Evolutionary conservation across 2,888 invertebrate genomes (phyloP), one percentile per base, ranked within the genome.

Genomic region (Diadegma fenestrale): DNA sequence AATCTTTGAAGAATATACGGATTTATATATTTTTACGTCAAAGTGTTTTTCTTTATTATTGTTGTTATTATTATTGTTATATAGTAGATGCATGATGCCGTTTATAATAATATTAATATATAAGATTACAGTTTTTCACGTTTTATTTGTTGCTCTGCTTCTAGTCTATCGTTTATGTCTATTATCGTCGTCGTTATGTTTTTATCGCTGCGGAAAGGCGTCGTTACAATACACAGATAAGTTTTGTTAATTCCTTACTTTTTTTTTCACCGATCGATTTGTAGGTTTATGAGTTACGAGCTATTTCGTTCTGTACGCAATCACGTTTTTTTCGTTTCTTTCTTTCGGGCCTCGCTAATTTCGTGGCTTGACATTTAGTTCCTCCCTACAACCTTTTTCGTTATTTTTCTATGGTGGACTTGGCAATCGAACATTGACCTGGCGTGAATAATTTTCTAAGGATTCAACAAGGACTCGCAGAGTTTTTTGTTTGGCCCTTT

Each of bases 71-170:
- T 77, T 54, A 54, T 76, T 72, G 76, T 76, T 80, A 84, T 69
- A 5, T 41, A 72, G 41, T 76, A 71, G 78, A 83, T 68, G 80
- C 78, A 78, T 64, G 41, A 66, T 45, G 76, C 66, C 54, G 4
- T 54, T 80, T 76, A 85, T 77, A 66, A 78, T 80, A 54, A 54
- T 85, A 83, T 72, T 84, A 78, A 87, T 80, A 87, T 88, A 88
- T 84, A 87, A 85, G 89, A 89, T 84, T 90, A 90, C 80, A 89
- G 72, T 86, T 85, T 85, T 71, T 80, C 79, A 76, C 61, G 51
- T 76, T 58, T 37, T 79, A 14, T 75, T 76, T 22, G 76, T 64
- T 45, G 68, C 76, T 71, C 19, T 30, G 10, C 19, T 51, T 71
- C 5, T 51, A 30, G 26, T 6, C 26, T 45, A n/a, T 26, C 26